Percentiles rank a stretch among this genome's conserved stretches.
These are phyloP conservation scores for Agrochola lychnidis DNA, from an alignment of 2,888 invertebrate genomes.

Conservation along the genomic window DNA sequence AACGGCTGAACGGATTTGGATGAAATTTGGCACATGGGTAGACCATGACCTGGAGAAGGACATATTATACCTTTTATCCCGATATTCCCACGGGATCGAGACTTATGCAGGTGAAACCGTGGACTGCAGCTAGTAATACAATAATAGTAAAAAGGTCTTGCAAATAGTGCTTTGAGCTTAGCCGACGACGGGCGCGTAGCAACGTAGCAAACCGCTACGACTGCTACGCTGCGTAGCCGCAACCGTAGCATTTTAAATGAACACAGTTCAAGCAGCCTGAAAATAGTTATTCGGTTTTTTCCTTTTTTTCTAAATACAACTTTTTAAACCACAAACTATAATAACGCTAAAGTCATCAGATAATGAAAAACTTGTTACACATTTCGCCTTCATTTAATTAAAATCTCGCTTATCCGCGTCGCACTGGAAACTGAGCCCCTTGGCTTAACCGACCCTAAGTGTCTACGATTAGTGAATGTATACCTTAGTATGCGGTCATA, in stretches of 20 bases:
- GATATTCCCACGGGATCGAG: no score
- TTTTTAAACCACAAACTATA: slow-evolving; percentile 36
- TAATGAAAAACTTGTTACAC: slow-evolving; percentile 68
- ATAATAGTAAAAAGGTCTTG: not conserved
- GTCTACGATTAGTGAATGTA: slow-evolving; percentile 56
- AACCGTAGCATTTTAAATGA: no score
- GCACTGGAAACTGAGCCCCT: slow-evolving; percentile 86
- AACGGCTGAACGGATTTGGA: no score
- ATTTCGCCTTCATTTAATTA: slow-evolving; percentile 85
- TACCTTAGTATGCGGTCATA: slow-evolving; percentile 67
- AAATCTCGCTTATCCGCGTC: slow-evolving; percentile 87
- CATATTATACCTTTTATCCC: no score
- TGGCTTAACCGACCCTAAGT: slow-evolving; percentile 79
- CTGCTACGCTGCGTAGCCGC: slow-evolving; percentile 2
- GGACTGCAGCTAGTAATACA: not conserved
- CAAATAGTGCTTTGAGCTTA: slow-evolving; percentile 6
- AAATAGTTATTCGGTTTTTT: not conserved
- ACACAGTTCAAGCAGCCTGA: no score
- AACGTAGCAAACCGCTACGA: slow-evolving; percentile 28
- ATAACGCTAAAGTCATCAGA: slow-evolving; percentile 53
- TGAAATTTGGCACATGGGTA: no score
- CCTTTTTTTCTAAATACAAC: not conserved
- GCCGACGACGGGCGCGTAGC: not conserved
- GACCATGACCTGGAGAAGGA: no score
- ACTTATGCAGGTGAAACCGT: no score